Percentiles rank a stretch among this genome's conserved stretches.
phyloP scores from a whole-genome alignment of 2,113 vertebrate genomes.

The Dicrurus megarhynchus region DNA sequence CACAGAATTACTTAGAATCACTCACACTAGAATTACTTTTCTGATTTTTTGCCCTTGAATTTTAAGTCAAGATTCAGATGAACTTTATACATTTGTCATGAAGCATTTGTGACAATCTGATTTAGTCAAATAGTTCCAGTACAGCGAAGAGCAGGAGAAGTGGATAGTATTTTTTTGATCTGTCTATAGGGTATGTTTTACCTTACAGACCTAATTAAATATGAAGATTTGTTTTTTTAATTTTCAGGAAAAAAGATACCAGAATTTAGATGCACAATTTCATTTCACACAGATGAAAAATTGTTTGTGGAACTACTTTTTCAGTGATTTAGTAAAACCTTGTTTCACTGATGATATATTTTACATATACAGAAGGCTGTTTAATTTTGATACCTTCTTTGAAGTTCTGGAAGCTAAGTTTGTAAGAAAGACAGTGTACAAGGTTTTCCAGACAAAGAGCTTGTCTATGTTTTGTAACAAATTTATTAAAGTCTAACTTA shows the following conservation, averaged over 20 bases:
- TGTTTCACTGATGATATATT: conserved; percentile 32
- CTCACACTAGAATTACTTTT: background rate
- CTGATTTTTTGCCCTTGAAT: background rate
- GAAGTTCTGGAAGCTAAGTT: background rate
- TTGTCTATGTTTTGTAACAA: background rate
- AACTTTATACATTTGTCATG: background rate
- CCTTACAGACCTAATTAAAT: background rate
- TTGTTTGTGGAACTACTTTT: conserved; percentile 30
- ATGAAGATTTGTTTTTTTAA: background rate
- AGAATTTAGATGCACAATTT: background rate
- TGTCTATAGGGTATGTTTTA: background rate
- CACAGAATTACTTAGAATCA: background rate
- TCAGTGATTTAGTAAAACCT: background rate
- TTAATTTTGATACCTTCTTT: conserved; percentile 35
- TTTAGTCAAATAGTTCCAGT: background rate
- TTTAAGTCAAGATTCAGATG: background rate
- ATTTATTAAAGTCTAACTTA: background rate
- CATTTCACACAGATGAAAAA: conserved; percentile 18
- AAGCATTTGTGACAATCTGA: background rate
- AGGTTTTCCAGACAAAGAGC: background rate
- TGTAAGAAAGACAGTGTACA: background rate
- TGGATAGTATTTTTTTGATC: background rate
- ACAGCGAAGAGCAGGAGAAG: background rate
- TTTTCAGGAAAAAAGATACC: background rate
- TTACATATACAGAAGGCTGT: conserved; percentile 17